Percentiles rank a stretch among this genome's conserved stretches.
Evolutionary conservation across 2,797 vertebrate genomes (phyloP).

Genomic region (Amphiprion clarkii): DNA sequence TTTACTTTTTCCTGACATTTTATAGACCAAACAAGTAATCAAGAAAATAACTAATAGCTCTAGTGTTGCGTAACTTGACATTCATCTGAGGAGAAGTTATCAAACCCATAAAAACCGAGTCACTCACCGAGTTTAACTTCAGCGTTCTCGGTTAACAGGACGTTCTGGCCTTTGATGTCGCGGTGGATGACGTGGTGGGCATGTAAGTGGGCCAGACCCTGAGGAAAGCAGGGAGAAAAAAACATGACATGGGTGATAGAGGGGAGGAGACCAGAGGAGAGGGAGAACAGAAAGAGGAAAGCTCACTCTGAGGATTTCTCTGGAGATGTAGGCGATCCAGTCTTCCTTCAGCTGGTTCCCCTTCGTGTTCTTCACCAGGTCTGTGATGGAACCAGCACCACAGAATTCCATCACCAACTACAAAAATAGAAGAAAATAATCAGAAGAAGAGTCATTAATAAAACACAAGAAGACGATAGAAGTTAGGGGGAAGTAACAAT

Average conservation of each 20-base stretch:
- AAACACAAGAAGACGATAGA: neutral
- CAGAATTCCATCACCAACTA: constrained; percentile 96
- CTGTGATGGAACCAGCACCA: constrained; percentile 93
- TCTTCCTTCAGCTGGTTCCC: constrained; percentile 93
- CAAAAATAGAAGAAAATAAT: neutral
- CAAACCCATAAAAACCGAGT: neutral
- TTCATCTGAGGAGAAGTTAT: too few relatives aligned
- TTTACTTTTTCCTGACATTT: too few relatives aligned
- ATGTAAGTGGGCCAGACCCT: constrained; percentile 96
- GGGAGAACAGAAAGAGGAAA: neutral
- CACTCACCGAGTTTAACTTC: constrained; percentile 94
- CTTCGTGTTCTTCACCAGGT: constrained; percentile 95
- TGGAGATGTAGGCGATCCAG: constrained; percentile 94
- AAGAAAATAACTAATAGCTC: too few relatives aligned
- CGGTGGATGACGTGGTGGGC: constrained; percentile 97
- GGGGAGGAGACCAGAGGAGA: neutral
- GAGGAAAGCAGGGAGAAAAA: neutral
- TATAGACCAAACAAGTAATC: too few relatives aligned
- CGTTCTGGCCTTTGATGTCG: constrained; percentile 98
- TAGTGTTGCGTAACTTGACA: too few relatives aligned
- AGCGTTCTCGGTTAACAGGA: constrained; percentile 95
- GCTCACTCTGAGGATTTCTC: constrained; percentile 92
- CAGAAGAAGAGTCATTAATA: neutral
- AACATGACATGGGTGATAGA: neutral
- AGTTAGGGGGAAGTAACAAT: neutral